Conservation (phyloP, 2,113 vertebrate genomes). For the Hylia prasina region DNA sequence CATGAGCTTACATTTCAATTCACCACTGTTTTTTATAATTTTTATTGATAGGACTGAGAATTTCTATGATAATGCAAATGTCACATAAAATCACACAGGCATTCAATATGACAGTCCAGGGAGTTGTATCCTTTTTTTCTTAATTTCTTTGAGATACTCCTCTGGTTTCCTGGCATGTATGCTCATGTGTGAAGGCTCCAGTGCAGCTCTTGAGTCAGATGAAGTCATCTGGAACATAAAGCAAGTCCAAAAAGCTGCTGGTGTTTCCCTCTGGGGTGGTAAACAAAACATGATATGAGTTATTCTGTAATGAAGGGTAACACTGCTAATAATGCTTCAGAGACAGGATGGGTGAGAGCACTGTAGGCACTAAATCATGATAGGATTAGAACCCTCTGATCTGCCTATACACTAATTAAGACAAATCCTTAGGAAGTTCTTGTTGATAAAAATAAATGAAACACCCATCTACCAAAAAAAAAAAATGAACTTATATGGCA, state of each 20-base stretch:
- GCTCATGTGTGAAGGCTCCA: not conserved
- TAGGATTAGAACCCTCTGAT: not conserved
- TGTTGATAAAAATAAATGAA: not conserved
- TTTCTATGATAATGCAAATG: not conserved
- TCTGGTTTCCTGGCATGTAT: not conserved
- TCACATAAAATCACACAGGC: not conserved
- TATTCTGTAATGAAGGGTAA: not conserved
- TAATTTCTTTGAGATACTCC: not conserved
- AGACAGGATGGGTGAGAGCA: not conserved
- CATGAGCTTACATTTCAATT: not conserved
- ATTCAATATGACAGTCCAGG: not conserved
- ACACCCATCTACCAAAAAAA: not conserved
- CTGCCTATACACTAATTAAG: not conserved
- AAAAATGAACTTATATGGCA: not conserved
- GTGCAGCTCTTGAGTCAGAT: not conserved
- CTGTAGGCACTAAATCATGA: not conserved
- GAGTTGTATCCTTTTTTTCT: not conserved
- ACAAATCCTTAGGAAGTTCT: not conserved
- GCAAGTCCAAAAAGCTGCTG: not conserved
- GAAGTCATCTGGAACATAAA: not conserved
- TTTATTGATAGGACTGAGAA: not conserved
- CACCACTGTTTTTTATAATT: not conserved
- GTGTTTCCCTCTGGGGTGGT: not conserved
- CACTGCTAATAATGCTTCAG: not conserved
- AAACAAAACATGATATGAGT: not conserved